Evolutionary conservation across 2,113 vertebrate genomes (phyloP).

Genomic region (Cygnus atratus): DNA sequence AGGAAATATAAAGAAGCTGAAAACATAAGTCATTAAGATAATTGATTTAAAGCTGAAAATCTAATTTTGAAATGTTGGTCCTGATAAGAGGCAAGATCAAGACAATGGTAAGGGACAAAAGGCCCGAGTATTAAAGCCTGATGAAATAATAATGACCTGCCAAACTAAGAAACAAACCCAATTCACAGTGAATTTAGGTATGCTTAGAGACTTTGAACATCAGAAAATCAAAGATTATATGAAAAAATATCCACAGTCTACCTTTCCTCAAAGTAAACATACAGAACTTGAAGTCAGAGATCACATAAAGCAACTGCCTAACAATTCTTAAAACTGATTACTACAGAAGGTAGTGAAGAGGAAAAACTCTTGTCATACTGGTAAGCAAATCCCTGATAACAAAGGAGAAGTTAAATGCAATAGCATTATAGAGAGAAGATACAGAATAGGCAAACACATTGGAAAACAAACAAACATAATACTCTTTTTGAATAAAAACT

Average conservation of each 20-base stretch:
- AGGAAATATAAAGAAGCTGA: neutral
- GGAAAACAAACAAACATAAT: neutral
- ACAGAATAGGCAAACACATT: neutral
- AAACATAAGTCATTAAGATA: neutral
- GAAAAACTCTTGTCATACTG: neutral
- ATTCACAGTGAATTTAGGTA: neutral
- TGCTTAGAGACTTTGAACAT: neutral
- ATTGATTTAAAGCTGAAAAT: neutral
- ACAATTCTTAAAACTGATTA: neutral
- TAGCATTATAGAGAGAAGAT: neutral
- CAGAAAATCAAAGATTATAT: neutral
- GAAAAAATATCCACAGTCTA: neutral
- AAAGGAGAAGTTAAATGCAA: neutral
- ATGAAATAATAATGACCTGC: neutral
- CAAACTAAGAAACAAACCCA: neutral
- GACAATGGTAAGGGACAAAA: neutral
- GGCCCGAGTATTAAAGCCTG: neutral
- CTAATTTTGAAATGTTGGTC: neutral
- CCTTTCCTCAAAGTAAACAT: neutral
- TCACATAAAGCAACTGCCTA: neutral
- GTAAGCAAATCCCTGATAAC: neutral
- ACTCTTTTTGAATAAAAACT: neutral
- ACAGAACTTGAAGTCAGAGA: neutral
- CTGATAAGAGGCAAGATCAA: neutral
- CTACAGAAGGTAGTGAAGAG: neutral